phyloP scores from a whole-genome alignment of 2,113 vertebrate species.

The Microtus pennsylvanicus region DNA sequence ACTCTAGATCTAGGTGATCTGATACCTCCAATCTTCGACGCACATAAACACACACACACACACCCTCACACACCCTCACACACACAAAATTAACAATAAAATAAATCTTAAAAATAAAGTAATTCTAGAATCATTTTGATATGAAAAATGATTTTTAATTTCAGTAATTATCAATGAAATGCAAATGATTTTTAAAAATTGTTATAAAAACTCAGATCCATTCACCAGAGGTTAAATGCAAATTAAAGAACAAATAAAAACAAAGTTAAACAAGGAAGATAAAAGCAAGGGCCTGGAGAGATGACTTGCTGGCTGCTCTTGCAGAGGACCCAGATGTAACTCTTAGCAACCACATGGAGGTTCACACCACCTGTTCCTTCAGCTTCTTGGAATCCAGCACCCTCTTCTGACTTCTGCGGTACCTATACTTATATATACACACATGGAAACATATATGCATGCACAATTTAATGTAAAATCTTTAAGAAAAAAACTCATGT shows the following conservation, averaged over 20 bases:
- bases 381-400: not conserved
- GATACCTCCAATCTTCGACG: not conserved
- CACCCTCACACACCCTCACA: too few relatives aligned
- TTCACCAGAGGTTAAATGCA: not conserved
- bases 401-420: not conserved
- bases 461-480: not conserved
- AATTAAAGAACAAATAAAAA: not conserved
- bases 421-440: not conserved
- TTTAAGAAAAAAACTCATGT: not conserved
- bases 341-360: too few relatives aligned
- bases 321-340: too few relatives aligned
- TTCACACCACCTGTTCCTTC: not conserved
- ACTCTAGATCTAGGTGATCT: not conserved
- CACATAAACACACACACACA: not conserved
- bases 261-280: not conserved
- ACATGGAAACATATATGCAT: not conserved
- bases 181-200: slow-evolving; percentile 39
- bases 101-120: not conserved
- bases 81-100: not conserved
- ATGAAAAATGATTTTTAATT: not conserved
- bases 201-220: not conserved
- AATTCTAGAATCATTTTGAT: slow-evolving; percentile 11
- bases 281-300: too few relatives aligned
- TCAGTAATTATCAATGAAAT: slow-evolving; percentile 16
- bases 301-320: not conserved